Evolutionary conservation across 2,888 invertebrate species (phyloP).

Genomic region (Diarsia mendica): DNA sequence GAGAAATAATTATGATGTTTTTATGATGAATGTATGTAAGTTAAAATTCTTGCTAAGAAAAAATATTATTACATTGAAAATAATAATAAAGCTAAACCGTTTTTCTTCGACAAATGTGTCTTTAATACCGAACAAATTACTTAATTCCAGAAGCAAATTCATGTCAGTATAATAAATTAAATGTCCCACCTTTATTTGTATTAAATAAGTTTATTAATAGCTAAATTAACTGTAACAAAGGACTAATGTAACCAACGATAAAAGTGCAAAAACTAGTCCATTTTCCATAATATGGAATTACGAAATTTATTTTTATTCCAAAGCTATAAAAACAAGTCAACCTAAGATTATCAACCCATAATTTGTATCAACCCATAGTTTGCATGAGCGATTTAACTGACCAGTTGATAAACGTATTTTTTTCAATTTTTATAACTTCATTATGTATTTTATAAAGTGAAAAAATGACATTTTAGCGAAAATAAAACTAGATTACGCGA

Average conservation of each 20-base stretch:
- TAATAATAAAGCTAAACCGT: too few species aligned
- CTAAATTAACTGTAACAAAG: neutral
- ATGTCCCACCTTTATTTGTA: neutral
- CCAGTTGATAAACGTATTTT: conserved; percentile 33
- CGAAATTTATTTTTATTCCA: conserved; percentile 4
- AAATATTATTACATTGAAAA: neutral
- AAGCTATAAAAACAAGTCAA: conserved; percentile 1
- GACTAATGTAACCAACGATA: neutral
- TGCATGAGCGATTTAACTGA: conserved; percentile 32
- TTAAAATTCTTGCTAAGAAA: neutral
- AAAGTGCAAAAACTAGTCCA: neutral
- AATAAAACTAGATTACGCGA: conserved; percentile 32
- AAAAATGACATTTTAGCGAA: conserved; percentile 28
- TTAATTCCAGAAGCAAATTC: neutral
- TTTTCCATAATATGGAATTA: conserved; percentile 16
- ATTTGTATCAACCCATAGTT: too few species aligned
- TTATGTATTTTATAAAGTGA: conserved; percentile 40
- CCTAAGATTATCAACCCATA: neutral
- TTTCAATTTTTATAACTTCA: conserved; percentile 26
- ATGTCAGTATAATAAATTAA: neutral
- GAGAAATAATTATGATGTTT: too few species aligned
- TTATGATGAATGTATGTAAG: conserved; percentile 1
- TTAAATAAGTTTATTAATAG: neutral
- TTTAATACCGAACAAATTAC: neutral
- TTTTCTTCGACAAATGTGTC: neutral